A percentile compares a stretch with the other conserved stretches of the same genome.
These are phyloP conservation scores for Dermatemys mawii DNA, from an alignment of 2,113 vertebrate species.

Conservation along the genomic window DNA sequence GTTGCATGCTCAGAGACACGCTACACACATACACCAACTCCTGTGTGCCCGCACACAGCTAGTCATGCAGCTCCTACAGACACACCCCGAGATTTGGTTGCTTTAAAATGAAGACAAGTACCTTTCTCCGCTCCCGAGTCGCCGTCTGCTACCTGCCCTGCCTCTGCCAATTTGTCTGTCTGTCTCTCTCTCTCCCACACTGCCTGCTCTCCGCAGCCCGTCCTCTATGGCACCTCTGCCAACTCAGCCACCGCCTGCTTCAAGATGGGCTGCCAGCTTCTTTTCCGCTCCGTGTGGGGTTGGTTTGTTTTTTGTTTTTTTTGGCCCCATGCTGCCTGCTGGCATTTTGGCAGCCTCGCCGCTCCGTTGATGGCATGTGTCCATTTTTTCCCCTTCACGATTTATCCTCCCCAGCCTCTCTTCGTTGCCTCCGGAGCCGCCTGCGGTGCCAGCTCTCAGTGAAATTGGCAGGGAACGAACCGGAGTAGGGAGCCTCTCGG, in stretches of 20 bases:
- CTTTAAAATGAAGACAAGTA: conserved; percentile 28
- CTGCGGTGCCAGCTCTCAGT: conserved; percentile 70
- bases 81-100: neutral
- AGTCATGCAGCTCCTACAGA: neutral
- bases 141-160: neutral
- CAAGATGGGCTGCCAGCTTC: conserved; percentile 43
- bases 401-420: conserved; percentile 63
- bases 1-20: neutral
- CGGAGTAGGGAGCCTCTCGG: conserved; percentile 64
- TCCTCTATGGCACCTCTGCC: conserved; percentile 60
- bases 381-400: conserved; percentile 65
- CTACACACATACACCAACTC: neutral
- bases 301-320: neutral
- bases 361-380: conserved; percentile 76
- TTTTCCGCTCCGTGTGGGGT: conserved; percentile 3
- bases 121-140: neutral
- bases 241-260: conserved; percentile 46
- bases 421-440: conserved; percentile 70
- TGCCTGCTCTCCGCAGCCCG: conserved; percentile 44
- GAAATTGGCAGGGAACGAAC: conserved; percentile 73
- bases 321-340: conserved; percentile 73
- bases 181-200: neutral
- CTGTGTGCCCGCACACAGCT: neutral
- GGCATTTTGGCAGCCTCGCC: conserved; percentile 62
- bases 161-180: neutral